A percentile compares a stretch with the other conserved stretches of the same genome.
Conservation (phyloP, 2,113 vertebrate genomes). For the Phocoena sinus region DNA sequence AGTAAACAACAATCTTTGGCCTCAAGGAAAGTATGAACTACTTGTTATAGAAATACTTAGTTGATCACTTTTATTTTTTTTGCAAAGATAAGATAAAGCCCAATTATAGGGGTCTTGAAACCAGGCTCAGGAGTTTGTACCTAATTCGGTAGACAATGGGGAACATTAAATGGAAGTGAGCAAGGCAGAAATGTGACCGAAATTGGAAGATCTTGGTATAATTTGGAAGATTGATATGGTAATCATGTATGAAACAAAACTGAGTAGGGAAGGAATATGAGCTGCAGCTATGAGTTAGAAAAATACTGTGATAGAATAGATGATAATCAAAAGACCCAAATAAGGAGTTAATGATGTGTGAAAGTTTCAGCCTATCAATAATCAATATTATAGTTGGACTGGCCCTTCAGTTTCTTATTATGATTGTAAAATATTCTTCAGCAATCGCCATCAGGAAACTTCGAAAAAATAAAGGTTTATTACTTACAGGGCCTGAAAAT, state of each 20-base stretch:
- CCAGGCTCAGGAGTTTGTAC: not conserved
- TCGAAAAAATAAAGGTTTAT: not conserved
- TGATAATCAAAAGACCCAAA: not conserved
- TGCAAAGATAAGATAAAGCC: not conserved
- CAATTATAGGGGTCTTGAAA: not conserved
- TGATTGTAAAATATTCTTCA: not conserved
- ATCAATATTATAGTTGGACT: not conserved
- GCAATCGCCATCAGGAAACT: not conserved
- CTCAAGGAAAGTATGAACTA: not conserved
- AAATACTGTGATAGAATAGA: not conserved
- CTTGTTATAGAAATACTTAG: not conserved
- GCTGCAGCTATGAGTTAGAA: not conserved
- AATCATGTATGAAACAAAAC: not conserved
- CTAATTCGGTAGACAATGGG: not conserved
- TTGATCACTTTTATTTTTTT: not conserved
- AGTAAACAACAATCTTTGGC: not conserved
- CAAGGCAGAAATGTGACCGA: not conserved
- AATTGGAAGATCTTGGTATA: not conserved
- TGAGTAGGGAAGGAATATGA: not conserved
- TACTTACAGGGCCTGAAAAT: not conserved
- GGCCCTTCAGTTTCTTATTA: not conserved
- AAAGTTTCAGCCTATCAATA: not conserved
- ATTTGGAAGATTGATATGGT: not conserved
- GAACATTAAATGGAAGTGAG: not conserved
- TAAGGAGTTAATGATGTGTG: not conserved